Evolutionary conservation across 1,140 invertebrate species (phyloP), one percentile per base, ranked within the genome.

Genomic region (Lepidurus couesii): DNA sequence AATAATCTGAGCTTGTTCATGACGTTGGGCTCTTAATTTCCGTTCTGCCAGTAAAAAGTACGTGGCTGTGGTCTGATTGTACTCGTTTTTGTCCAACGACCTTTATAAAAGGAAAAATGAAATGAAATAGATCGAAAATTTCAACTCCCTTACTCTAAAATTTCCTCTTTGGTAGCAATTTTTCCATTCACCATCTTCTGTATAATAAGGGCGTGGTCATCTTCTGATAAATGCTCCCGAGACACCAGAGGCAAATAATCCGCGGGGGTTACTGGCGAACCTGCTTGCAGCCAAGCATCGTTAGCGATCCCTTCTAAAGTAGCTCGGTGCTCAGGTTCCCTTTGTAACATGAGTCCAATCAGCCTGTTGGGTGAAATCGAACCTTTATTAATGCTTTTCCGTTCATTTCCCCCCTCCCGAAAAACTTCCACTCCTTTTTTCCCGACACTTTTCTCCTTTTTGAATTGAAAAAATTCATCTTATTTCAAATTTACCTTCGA

Each of bases 41-140:
- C 96, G 87, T 87, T 99, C 98, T 34, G 96, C 97, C 80, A 99
- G 87, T 81, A 99, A 87, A 87, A 96, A 99, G 87, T 99, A 99
- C 43, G 97, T 99, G 42, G 98, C 98, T 44, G 97, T 98, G 81
- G 99, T 93, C 85, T 99, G 95, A 86, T 98, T 97, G 86, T 99
- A 99, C 83, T 96, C 94, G 87, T 98, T 96, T 84, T 92, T 94
- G 83, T 98, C 95, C 80, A 99, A 86, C 77, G 95, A 92, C 81
- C 95, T 96, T 84, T 16, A 88, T 88, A 74, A 75, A 75, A 82
- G 79, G 78, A 76, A 76, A 80, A 74, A 42, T n/a, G n/a, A n/a
- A 7, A 77, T 16, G 34, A 24, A 13, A 76, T 13, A 0, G 16
- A 11, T 24, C n/a, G 11, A 34, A 75, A 3, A 75, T 11, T 10